Conservation (phyloP, 2,113 vertebrate species). For the Antechinus flavipes region DNA sequence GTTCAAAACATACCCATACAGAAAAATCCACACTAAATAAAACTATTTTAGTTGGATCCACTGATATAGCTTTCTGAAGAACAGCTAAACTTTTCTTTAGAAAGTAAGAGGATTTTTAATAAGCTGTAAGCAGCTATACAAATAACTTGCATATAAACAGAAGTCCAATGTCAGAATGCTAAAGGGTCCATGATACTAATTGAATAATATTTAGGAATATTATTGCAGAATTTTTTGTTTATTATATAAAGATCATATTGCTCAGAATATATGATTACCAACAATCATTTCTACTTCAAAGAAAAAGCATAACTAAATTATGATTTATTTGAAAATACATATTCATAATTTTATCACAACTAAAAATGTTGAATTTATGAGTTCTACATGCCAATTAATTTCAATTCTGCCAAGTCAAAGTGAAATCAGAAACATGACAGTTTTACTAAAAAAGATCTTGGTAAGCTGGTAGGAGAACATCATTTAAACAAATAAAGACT, state of each 20-base stretch:
- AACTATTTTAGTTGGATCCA: slow-evolving; percentile 48
- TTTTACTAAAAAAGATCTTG: background rate
- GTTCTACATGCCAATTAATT: background rate
- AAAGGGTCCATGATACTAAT: slow-evolving; percentile 47
- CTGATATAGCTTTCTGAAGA: slow-evolving; percentile 31
- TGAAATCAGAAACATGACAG: background rate
- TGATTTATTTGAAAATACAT: slow-evolving; percentile 20
- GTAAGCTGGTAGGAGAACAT: background rate
- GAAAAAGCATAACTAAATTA: slow-evolving; percentile 41
- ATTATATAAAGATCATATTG: slow-evolving; percentile 48
- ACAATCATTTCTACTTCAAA: slow-evolving; percentile 25
- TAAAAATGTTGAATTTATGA: background rate
- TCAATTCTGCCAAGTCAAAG: background rate
- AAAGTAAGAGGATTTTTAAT: slow-evolving; percentile 42
- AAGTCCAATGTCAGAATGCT: slow-evolving; percentile 7
- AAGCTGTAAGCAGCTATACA: slow-evolving; percentile 29
- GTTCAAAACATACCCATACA: slow-evolving; percentile 12
- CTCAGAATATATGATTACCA: slow-evolving; percentile 36
- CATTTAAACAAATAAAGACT: background rate
- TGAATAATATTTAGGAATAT: slow-evolving; percentile 53
- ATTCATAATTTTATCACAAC: background rate
- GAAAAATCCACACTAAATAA: slow-evolving; percentile 25
- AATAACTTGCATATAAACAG: background rate
- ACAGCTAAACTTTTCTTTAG: slow-evolving; percentile 36
- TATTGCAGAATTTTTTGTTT: slow-evolving; percentile 49